Evolutionary conservation across 2,888 invertebrate species (phyloP), one percentile per base, ranked within the genome.

Genomic region (Phortica magna): DNA sequence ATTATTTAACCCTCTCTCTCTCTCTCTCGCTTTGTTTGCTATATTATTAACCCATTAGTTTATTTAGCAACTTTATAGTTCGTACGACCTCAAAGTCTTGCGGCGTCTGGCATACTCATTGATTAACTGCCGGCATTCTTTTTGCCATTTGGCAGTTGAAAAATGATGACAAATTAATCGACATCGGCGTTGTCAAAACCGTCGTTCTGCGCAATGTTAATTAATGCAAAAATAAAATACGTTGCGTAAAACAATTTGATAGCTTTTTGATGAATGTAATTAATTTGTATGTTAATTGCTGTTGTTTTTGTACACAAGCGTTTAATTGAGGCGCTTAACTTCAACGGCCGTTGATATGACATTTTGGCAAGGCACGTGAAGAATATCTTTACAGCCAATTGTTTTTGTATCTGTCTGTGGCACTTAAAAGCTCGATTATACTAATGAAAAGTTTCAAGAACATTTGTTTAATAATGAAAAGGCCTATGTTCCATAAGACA

Each of bases 291-390:
- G 17, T 65, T 65, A n/a, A 14, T 14, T 48, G 48, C 48, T 48
- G 48, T 14, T 14, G 48, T 14, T 65, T 65, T 65, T 65, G 65
- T 9, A 31, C 73, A 75, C 73, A 74, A 59, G 39, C 57, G 57
- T 42, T 4, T 7, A 43, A 70, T n/a, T 31, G 31, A 31, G 1
- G 31, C 2, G 2, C 31, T 31, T 31, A 31, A 31, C 31, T 31
- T 31, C 31, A 31, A 31, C 5, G 31, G 31, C 31, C 5, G 31
- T 4, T 31, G 31, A 31, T 31, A 31, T 31, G 31, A 31, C 31
- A 31, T 4, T 31, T 31, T 31, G 31, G 31, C 2, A 31, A 31
- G 5, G 31, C 31, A 31, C 31, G 31, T 31, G 31, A 31, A 31
- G n/a, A n/a, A n/a, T n/a, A n/a, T n/a, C n/a, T n/a, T n/a, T n/a